A percentile compares a stretch with the other conserved stretches of the same genome.
These are phyloP conservation scores for Diadophis punctatus DNA, from an alignment of 2,113 vertebrate genomes.

Conservation along the genomic window DNA sequence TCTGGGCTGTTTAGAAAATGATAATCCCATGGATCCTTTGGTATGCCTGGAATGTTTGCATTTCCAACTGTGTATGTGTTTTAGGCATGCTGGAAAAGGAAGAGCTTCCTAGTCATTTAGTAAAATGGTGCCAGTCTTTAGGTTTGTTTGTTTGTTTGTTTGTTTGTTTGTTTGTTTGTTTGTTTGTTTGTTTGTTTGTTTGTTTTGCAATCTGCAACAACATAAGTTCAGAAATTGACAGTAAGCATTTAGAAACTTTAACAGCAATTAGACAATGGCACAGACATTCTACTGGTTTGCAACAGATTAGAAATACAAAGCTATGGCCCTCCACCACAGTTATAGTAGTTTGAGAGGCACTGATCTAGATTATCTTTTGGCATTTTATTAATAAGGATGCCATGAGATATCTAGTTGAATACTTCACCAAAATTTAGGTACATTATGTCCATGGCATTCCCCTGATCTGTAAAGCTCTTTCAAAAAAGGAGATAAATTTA, in stretches of 20 bases:
- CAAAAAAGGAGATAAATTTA: not conserved
- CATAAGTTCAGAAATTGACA: not conserved
- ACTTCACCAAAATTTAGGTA: not conserved
- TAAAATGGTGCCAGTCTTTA: constrained; percentile 26
- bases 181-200: not conserved
- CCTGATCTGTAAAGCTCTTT: not conserved
- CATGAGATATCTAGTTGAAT: not conserved
- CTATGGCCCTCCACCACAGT: not conserved
- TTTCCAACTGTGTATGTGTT: constrained; percentile 59
- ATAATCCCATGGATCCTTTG: constrained; percentile 54
- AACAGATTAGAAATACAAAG: not conserved
- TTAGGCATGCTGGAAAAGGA: constrained; percentile 59
- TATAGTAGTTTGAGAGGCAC: not conserved
- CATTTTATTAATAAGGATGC: not conserved
- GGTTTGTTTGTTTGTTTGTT: too few relatives aligned
- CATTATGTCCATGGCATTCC: not conserved
- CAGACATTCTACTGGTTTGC: not conserved
- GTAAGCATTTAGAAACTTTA: not conserved
- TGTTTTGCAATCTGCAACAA: not conserved
- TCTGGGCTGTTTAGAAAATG: constrained; percentile 54
- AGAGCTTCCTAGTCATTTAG: constrained; percentile 51
- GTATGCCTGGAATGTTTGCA: constrained; percentile 66
- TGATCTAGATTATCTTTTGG: not conserved
- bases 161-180: too few relatives aligned
- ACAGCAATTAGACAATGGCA: not conserved